These are phyloP conservation scores for Phoxinus phoxinus DNA, from an alignment of 2,113 vertebrate genomes.

Conservation along the genomic window DNA sequence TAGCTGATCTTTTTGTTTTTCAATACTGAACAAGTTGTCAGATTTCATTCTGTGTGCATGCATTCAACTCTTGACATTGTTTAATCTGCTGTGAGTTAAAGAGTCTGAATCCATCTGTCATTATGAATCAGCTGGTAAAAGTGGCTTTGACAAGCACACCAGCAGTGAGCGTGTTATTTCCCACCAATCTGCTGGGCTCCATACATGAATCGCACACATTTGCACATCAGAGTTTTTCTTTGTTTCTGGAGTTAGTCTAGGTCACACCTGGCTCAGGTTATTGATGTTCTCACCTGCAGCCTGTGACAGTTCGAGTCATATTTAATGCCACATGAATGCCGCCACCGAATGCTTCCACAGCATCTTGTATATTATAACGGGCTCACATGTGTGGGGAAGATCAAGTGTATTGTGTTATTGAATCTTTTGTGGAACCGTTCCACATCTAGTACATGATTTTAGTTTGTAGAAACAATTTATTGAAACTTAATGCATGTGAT, in stretches of 20 bases:
- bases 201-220: conserved; percentile 25
- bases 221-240: conserved; percentile 25
- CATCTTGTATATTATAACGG: conserved; percentile 11
- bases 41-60: neutral
- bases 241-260: conserved; percentile 38
- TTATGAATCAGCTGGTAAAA: neutral
- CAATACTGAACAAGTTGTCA: neutral
- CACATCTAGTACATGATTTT: neutral
- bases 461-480: neutral
- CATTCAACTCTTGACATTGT: neutral
- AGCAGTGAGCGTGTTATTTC: neutral
- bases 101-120: conserved; percentile 11
- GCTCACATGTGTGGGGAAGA: neutral
- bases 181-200: neutral
- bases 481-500: neutral
- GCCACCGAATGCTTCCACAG: conserved; percentile 23
- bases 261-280: conserved; percentile 55
- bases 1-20: neutral
- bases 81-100: conserved; percentile 6
- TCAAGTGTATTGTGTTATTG: neutral
- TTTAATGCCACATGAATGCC: conserved; percentile 39
- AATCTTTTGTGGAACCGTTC: neutral
- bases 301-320: conserved; percentile 38
- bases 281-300: conserved; percentile 57
- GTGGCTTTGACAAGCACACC: neutral